phyloP scores from a whole-genome alignment of 2,888 invertebrate species.

The Mesorhabditis spiculigera region DNA sequence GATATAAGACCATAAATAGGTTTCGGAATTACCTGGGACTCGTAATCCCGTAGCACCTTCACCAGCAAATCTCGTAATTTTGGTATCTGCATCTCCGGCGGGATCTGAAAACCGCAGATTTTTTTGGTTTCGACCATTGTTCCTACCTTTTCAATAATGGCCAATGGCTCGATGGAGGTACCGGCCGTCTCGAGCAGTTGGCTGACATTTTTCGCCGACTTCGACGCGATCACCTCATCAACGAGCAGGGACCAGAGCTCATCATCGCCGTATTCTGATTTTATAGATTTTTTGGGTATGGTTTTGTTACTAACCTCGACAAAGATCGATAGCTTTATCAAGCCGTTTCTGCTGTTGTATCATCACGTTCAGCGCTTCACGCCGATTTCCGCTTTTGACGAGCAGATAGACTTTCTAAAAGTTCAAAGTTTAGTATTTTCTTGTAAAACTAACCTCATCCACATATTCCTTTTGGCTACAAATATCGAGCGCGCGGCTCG shows the following conservation, averaged over 20 bases:
- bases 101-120: slow-evolving; percentile 68
- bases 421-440: slow-evolving; percentile 9
- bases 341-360: slow-evolving; percentile 82
- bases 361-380: slow-evolving; percentile 86
- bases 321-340: slow-evolving; percentile 82
- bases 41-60: slow-evolving; percentile 74
- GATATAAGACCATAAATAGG: no score
- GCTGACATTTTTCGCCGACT: slow-evolving; percentile 40
- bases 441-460: slow-evolving; percentile 37
- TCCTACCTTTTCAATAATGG: slow-evolving; percentile 44
- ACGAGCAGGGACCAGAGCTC: slow-evolving; percentile 52
- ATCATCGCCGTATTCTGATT: slow-evolving; percentile 44
- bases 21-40: slow-evolving; percentile 66
- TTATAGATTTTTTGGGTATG: background rate
- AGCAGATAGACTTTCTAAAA: slow-evolving; percentile 74
- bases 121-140: background rate
- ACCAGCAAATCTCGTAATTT: slow-evolving; percentile 62
- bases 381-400: slow-evolving; percentile 62
- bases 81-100: slow-evolving; percentile 79
- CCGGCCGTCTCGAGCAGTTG: slow-evolving; percentile 39
- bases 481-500: slow-evolving; percentile 85
- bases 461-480: slow-evolving; percentile 67
- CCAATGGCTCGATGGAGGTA: slow-evolving; percentile 40
- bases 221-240: slow-evolving; percentile 28
- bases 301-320: slow-evolving; percentile 25